Percentiles rank a stretch among this genome's conserved stretches.
Conservation (phyloP, 92 coral and sea anemone genomes). For the Epizoanthus scotinus region DNA sequence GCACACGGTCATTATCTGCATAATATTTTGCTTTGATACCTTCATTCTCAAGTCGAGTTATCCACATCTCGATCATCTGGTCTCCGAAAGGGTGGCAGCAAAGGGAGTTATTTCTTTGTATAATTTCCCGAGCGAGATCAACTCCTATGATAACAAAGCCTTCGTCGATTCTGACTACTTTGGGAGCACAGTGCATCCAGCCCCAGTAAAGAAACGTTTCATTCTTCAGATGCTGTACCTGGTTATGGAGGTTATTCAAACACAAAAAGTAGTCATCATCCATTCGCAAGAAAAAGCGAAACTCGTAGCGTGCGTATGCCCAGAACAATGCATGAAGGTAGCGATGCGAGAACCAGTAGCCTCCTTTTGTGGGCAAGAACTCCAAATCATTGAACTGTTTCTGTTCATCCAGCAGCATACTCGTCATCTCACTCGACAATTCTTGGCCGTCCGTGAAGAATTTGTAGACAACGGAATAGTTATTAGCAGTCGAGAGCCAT, state of each 20-base stretch:
- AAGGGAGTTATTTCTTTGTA: no score
- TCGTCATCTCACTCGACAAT: neutral
- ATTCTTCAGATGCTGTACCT: constrained; percentile 45
- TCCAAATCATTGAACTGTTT: constrained; percentile 34
- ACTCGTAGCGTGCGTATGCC: constrained; percentile 49
- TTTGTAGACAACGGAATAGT: no score
- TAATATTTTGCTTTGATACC: constrained; percentile 40
- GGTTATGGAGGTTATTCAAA: constrained; percentile 41
- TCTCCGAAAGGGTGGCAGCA: constrained; percentile 50
- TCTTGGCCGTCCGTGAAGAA: constrained; percentile 57
- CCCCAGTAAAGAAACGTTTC: constrained; percentile 59
- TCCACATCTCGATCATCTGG: constrained; percentile 58
- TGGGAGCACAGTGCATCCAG: constrained; percentile 39
- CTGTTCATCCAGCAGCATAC: constrained; percentile 20
- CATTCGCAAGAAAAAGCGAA: constrained; percentile 44
- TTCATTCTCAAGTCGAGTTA: constrained; percentile 38
- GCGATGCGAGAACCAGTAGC: constrained; percentile 55
- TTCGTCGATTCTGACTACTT: constrained; percentile 50
- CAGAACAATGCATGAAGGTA: constrained; percentile 46
- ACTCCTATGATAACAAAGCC: constrained; percentile 39
- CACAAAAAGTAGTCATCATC: constrained; percentile 69
- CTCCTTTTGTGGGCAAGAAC: no score
- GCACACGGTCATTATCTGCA: constrained; percentile 40
- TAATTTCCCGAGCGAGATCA: constrained; percentile 47
- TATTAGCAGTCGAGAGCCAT: no score